Evolutionary conservation across 2,888 invertebrate genomes (phyloP).

Genomic region (Leucania comma): DNA sequence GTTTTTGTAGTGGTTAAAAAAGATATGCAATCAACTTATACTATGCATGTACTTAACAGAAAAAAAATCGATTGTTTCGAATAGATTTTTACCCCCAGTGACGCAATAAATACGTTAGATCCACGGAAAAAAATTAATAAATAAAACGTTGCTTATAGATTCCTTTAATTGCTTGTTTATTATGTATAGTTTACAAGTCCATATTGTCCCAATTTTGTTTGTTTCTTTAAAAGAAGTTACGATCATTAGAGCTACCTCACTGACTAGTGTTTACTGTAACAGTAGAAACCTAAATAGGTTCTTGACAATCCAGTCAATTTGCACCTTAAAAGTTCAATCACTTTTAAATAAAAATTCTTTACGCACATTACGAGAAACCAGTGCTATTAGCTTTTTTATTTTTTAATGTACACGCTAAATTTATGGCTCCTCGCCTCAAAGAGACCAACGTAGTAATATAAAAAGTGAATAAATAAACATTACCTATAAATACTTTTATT

Average conservation of each 20-base stretch:
- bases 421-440: conserved; percentile 34
- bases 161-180: too few relatives aligned
- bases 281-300: not conserved
- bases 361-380: conserved; percentile 33
- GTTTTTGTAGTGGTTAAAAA: not conserved
- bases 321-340: conserved; percentile 24
- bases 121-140: too few relatives aligned
- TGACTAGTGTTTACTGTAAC: not conserved
- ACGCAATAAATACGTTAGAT: too few relatives aligned
- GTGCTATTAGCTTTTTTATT: conserved; percentile 14
- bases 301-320: conserved; percentile 19
- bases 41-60: not conserved
- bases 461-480: conserved; percentile 32
- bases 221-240: too few relatives aligned
- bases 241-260: too few relatives aligned
- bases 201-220: too few relatives aligned
- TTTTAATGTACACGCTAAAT: conserved; percentile 38
- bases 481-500: conserved; percentile 23
- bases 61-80: not conserved
- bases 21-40: too few relatives aligned
- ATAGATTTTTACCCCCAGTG: too few relatives aligned
- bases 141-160: too few relatives aligned
- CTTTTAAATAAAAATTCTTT: conserved; percentile 17
- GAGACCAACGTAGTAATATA: conserved; percentile 28
- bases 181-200: too few relatives aligned